Evolutionary conservation across 2,113 vertebrate species (phyloP), one percentile per base, ranked within the genome.

Genomic region (Corythaeola cristata): DNA sequence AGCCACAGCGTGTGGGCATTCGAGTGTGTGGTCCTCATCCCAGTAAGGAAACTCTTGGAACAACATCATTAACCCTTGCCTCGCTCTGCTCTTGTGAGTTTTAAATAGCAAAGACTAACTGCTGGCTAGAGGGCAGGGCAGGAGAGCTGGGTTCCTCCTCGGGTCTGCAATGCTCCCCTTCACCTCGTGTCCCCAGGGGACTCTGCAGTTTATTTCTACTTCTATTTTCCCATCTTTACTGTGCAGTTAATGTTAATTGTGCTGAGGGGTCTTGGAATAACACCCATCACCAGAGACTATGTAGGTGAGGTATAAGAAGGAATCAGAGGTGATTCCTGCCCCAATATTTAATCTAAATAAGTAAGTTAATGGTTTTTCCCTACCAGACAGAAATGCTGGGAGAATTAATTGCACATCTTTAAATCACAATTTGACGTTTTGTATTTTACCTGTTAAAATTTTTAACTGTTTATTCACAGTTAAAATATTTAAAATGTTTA

Each of bases 321-420:
- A 85, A 67, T 23, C 62, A 68, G 49, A 69, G 30, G 30, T 26
- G 3, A 50, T 71, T 95, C 66, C 79, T 71, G 33, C 10, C 30
- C 33, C 27, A 53, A 5, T 44, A 44, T 32, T 88, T 73, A 33
- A 64, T 10, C 45, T 21, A 56, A 90, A 26, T 8, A n/a, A 56
- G 27, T 8, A n/a, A 56, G 27, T 44, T 9, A 30, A 50, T 23
- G 44, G 15, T 27, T 63, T 59, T 3, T 3, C 56, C n/a, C 21
- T 45, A 5, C 5, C 3, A 28, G 28, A 24, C 9, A 86, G 67
- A 83, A 85, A n/a, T 1, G 0, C 9, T 27, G 17, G 24, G 21
- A 81, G 12, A 17, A 52, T 45, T 37, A 69, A 71, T 11, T 2
- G 3, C 1, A 0, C 1, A 0, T 21, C 53, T 91, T 41, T 56